phyloP scores from a whole-genome alignment of 1,140 invertebrate genomes.

The Centruroides sculpturatus region DNA sequence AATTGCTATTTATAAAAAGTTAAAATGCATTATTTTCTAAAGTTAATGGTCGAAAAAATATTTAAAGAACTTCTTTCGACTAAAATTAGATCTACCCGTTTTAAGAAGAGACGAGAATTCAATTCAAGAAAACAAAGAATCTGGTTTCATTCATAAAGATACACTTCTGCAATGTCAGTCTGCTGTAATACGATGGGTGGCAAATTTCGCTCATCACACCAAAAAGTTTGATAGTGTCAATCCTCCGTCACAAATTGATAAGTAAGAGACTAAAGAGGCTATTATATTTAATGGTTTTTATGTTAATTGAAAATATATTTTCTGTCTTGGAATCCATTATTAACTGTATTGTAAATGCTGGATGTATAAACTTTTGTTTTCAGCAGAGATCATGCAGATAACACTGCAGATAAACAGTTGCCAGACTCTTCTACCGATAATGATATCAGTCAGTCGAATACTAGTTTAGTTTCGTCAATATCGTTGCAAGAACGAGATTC shows the following conservation, averaged over 20 bases:
- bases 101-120: constrained; percentile 8
- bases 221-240: not conserved
- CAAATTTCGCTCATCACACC: constrained; percentile 55
- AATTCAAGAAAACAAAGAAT: constrained; percentile 6
- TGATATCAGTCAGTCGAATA: too few species aligned
- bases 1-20: constrained; percentile 15
- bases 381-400: too few species aligned
- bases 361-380: too few species aligned
- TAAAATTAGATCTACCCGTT: constrained; percentile 8
- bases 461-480: too few species aligned
- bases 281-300: too few species aligned
- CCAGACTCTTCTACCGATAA: too few species aligned
- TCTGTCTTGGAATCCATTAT: too few species aligned
- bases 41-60: not conserved
- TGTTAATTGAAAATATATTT: too few species aligned
- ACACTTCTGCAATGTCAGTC: constrained; percentile 57
- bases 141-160: constrained; percentile 23
- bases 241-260: not conserved
- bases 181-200: constrained; percentile 74
- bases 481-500: too few species aligned
- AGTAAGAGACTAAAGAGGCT: not conserved
- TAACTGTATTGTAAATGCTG: too few species aligned
- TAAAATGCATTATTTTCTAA: not conserved
- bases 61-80: not conserved
- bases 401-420: too few species aligned